These are phyloP conservation scores for Orycteropus afer DNA, from an alignment of 2,113 vertebrate genomes.

Conservation along the genomic window DNA sequence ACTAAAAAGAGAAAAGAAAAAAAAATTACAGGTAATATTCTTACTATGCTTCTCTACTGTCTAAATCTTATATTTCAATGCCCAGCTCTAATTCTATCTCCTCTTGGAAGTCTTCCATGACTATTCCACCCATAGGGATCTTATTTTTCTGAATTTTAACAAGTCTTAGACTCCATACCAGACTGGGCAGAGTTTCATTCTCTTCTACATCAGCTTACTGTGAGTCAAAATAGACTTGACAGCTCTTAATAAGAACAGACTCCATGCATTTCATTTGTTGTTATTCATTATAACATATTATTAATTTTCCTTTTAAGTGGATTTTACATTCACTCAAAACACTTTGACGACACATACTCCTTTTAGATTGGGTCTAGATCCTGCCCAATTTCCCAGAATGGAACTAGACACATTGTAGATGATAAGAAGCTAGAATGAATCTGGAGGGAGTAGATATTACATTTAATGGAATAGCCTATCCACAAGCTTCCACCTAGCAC, in stretches of 20 bases:
- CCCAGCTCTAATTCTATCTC: background rate
- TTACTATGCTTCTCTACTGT: background rate
- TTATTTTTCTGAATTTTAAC: background rate
- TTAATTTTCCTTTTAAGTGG: background rate
- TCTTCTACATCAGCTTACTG: too few relatives aligned
- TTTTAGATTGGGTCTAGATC: background rate
- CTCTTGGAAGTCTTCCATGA: background rate
- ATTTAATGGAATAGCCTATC: background rate
- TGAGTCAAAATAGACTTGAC: too few relatives aligned
- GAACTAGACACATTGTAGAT: background rate
- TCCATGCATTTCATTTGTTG: background rate
- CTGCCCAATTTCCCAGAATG: background rate
- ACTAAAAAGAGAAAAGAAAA: background rate
- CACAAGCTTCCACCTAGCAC: background rate
- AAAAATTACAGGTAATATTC: background rate
- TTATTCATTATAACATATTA: background rate
- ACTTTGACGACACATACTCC: background rate
- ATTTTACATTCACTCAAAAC: background rate
- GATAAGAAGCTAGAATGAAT: background rate
- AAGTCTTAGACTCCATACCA: background rate
- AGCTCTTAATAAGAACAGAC: too few relatives aligned
- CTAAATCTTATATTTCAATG: background rate
- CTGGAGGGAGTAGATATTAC: background rate
- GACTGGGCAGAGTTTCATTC: too few relatives aligned
- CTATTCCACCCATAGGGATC: background rate